Base-by-base conservation (phyloP, 2,797 vertebrate genomes). In the Cyprinodon diabolis region DNA sequence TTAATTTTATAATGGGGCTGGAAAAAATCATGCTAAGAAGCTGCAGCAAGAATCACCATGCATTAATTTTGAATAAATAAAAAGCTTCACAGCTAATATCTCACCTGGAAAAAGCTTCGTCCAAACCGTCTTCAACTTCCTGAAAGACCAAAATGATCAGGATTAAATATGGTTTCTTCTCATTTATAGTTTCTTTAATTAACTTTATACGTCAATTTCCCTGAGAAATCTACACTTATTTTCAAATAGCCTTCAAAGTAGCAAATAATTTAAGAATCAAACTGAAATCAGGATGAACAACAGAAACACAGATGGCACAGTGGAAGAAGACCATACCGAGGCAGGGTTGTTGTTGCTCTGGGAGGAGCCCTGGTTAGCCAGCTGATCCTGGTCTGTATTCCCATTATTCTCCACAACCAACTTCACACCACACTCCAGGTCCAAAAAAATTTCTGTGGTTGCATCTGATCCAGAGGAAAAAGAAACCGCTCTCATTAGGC, bases 21-120 rank as follows among this genome's bases (percentile, higher is more conserved):
- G 7, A 15, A 6, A 7, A 43, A 69, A 57, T 60, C 54, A 57
- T 62, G 25, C 10, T 21, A 77, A 69, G 21, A 74, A 69, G 67
- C 13, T 74, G 76, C 40, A 67, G 58, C 62, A 7, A 25, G 23
- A 80, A 81, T 85, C 71, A 74, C 51, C 19, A 13, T 0, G 45
- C 58, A 51, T 67, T 0, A 69, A 69, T 77, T 68, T 80, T 1
- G 71, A 5, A 23, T 25, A 4, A 37, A 35, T 13, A n/a, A 14
- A 68, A 55, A 2, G 19, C 49, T 23, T 56, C 3, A 62, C 0
- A 15, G 66, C 9, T 37, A 56, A 66, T 58, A 5, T 83, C 78
- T 92, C 82, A 98, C 98, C 97, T 98, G 80, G 97, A 97, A 85
- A 99, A 99, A 0, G 97, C 97, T 91, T 98, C 97, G 78, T 99